Base-by-base conservation (phyloP, 2,113 vertebrate species). In the Grammomys dolichurus region DNA sequence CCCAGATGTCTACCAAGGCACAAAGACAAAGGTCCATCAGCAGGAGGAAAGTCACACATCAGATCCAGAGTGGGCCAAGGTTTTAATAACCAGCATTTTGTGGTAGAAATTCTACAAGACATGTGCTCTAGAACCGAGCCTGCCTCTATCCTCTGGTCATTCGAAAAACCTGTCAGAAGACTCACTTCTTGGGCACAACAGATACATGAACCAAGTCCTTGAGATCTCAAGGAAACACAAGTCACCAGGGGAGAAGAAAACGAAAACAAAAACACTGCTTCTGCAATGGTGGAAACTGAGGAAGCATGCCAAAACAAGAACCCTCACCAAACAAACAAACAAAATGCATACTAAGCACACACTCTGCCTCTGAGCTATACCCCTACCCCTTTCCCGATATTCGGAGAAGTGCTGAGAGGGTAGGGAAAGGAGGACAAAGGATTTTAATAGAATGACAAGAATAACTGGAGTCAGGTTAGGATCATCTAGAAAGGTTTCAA, bases 21-120 rank as follows among this genome's bases (percentile, higher is more conserved):
- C 85, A 70, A 95, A 89, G 43, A 96, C 13, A 26, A 77, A 97
- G 26, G 89, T 94, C 65, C 40, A 94, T 90, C 43, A 90, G 81
- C 33, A 65, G 51, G 77, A 97, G 95, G 54, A 96, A 97, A 97
- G 86, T 84, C 51, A 73, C 63, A 91, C 26, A 54, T 36, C 56
- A 58, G 72, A 81, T 69, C 82, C 28, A 86, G 36, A 92, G 36
- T 40, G 28, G 75, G 82, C 81, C 70, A 48, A 3, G 48, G 56
- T 92, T 93, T 93, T 90, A 95, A 96, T 91, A 92, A 95, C 31
- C 60, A 96, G 81, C 6, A 95, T 84, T 95, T 76, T 95, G 77
- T 92, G 86, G 92, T 91, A 70, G 33, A 92, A 96, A 95, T 93
- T 48, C 86, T 91, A 90, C 51, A 69, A 82, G 95, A 95, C 76